These are phyloP conservation scores for Whitmania pigra DNA, from an alignment of 1,140 invertebrate species.

Conservation along the genomic window DNA sequence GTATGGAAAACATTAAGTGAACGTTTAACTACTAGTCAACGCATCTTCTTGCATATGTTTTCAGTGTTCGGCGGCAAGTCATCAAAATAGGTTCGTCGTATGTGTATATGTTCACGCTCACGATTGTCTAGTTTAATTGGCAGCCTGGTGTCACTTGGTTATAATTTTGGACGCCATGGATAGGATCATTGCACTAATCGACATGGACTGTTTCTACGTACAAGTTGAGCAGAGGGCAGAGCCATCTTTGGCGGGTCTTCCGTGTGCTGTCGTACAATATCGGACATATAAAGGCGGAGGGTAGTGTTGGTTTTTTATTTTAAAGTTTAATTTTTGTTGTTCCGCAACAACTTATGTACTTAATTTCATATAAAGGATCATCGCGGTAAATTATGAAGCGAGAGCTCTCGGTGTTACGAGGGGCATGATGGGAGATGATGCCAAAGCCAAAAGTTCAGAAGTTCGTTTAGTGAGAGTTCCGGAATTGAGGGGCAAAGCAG, in stretches of 20 bases:
- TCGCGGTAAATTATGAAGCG: conserved; percentile 93
- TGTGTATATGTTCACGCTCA: too few species aligned
- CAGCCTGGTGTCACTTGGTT: too few species aligned
- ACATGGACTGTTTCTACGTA: conserved; percentile 98
- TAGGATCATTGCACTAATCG: conserved; percentile 70
- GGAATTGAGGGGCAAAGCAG: conserved; percentile 70
- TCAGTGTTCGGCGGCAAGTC: too few species aligned
- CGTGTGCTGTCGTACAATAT: conserved; percentile 87
- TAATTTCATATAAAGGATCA: conserved; percentile 55
- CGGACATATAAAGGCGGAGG: conserved; percentile 37
- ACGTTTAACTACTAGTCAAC: too few species aligned
- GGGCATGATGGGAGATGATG: conserved; percentile 79
- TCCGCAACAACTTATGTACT: conserved; percentile 2
- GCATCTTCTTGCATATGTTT: too few species aligned
- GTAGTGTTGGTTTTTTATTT: conserved; percentile 24
- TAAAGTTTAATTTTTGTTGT: conserved; percentile 13
- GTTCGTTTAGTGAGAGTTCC: conserved; percentile 72
- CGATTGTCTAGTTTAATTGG: too few species aligned
- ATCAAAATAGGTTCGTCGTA: too few species aligned
- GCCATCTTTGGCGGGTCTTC: conserved; percentile 65
- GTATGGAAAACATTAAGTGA: too few species aligned
- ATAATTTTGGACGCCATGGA: conserved; percentile 30
- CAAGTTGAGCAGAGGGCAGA: conserved; percentile 75
- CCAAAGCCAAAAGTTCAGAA: conserved; percentile 71
- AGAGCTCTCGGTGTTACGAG: conserved; percentile 67